Conservation (phyloP, 2,113 vertebrate genomes). For the Tragelaphus scriptus region DNA sequence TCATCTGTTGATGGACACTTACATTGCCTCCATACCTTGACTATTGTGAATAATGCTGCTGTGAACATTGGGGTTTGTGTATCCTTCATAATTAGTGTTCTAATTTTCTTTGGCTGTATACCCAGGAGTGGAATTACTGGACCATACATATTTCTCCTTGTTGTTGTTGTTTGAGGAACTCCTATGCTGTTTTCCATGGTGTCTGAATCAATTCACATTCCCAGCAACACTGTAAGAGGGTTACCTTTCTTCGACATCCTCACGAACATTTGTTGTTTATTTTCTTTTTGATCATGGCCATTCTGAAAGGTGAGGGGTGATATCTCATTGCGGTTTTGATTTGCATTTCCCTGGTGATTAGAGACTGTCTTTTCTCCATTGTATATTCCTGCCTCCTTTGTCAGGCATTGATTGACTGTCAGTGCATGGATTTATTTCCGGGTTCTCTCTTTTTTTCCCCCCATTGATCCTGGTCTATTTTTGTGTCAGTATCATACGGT, state of each 20-base stretch:
- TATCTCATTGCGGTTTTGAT: neutral
- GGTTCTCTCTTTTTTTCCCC: accelerated
- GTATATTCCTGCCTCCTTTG: neutral
- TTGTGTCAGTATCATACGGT: neutral
- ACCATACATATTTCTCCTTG: neutral
- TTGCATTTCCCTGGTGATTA: neutral
- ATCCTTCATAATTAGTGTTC: neutral
- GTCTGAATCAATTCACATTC: neutral
- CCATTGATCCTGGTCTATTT: neutral
- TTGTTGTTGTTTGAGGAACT: neutral
- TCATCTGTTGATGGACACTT: neutral
- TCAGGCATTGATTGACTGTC: neutral
- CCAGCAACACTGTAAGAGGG: neutral
- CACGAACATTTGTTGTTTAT: neutral
- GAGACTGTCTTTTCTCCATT: neutral
- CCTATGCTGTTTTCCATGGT: neutral
- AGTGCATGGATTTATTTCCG: neutral
- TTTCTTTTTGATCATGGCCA: neutral
- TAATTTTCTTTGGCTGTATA: neutral
- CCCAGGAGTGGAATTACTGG: neutral
- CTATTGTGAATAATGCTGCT: neutral
- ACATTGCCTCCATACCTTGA: neutral
- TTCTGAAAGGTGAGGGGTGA: neutral
- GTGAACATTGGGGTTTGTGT: neutral
- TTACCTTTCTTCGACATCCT: neutral